Conservation (phyloP, 2,113 vertebrate species). For the Pseudonaja textilis region DNA sequence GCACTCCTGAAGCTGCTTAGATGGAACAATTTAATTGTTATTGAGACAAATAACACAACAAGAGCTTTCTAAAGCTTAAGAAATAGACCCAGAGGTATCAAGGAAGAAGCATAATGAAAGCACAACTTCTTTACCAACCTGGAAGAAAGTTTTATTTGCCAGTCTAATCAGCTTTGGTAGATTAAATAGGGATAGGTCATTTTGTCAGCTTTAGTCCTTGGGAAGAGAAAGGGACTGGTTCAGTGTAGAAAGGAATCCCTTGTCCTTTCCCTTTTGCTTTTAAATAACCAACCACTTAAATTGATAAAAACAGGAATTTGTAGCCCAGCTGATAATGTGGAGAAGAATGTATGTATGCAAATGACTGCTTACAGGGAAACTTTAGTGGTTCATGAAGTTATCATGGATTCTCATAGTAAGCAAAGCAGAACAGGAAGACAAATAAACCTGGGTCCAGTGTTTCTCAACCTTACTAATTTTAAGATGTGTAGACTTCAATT, state of each 20-base stretch:
- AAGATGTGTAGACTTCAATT: too few relatives aligned
- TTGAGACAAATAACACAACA: background rate
- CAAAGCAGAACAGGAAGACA: background rate
- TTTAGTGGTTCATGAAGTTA: background rate
- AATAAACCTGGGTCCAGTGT: background rate
- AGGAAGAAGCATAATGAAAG: background rate
- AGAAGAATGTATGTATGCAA: background rate
- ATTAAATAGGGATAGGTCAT: background rate
- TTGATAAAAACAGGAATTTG: background rate
- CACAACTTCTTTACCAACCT: background rate
- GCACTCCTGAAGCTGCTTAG: background rate
- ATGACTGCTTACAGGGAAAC: background rate
- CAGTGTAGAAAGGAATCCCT: background rate
- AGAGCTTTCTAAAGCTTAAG: background rate
- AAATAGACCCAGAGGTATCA: too few relatives aligned
- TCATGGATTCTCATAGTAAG: background rate
- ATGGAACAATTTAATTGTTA: background rate
- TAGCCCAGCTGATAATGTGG: background rate
- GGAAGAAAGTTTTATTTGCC: background rate
- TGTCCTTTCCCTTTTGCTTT: too few relatives aligned
- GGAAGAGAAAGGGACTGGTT: background rate
- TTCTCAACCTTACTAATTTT: too few relatives aligned
- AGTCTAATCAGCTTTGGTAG: background rate
- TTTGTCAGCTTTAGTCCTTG: background rate
- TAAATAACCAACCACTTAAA: too few relatives aligned